A percentile compares a stretch with the other conserved stretches of the same genome.
phyloP scores from a whole-genome alignment of 2,888 invertebrate species.

The Calameuta pallipes region DNA sequence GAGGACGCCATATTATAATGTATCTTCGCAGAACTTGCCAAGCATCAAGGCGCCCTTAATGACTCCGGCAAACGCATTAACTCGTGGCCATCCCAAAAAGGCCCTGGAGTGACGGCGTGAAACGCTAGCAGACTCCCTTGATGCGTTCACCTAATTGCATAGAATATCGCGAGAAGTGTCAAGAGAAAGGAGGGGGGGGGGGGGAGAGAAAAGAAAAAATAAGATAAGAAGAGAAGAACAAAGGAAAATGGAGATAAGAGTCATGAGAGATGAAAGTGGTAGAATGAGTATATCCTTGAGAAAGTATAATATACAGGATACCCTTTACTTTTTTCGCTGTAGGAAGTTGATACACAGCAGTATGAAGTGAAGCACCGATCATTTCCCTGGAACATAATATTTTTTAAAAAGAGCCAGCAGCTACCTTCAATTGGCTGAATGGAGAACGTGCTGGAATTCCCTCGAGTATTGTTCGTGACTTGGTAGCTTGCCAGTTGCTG shows the following conservation, averaged over 20 bases:
- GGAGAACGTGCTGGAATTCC: slow-evolving; percentile 20
- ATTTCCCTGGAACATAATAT: slow-evolving; percentile 13
- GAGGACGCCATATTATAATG: background rate
- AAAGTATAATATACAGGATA: background rate
- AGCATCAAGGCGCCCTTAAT: background rate
- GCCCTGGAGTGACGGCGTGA: background rate
- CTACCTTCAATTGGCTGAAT: slow-evolving; percentile 13
- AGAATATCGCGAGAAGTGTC: background rate
- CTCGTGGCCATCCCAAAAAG: background rate
- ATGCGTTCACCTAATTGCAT: background rate
- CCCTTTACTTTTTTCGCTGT: background rate
- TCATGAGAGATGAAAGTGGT: background rate
- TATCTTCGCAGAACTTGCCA: background rate
- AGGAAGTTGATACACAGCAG: background rate
- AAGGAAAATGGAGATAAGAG: background rate
- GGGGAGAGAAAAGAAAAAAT: background rate
- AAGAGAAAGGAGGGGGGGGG: background rate
- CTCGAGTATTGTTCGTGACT: slow-evolving; percentile 23
- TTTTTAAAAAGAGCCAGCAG: background rate
- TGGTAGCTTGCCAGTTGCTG: slow-evolving; percentile 22
- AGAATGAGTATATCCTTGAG: background rate
- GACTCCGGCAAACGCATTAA: background rate
- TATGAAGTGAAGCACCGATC: slow-evolving; percentile 6
- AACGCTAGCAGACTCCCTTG: background rate
- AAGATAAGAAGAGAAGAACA: background rate